Evolutionary conservation across 2,797 vertebrate species (phyloP).

Genomic region (Merluccius polli): DNA sequence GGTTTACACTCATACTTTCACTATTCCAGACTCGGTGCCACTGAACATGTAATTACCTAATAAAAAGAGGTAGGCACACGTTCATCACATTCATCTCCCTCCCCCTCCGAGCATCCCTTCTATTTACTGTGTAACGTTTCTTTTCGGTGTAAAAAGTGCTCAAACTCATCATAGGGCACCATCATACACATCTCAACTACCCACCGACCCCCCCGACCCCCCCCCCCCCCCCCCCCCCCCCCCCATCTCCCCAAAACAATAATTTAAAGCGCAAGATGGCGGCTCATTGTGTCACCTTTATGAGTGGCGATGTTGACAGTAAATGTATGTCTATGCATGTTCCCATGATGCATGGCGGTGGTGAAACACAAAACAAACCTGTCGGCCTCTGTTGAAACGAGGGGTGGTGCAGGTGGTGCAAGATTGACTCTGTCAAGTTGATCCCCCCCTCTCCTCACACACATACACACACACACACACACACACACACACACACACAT

Average conservation of each 20-base stretch:
- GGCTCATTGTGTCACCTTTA: constrained; percentile 32
- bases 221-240: neutral
- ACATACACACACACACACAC: neutral
- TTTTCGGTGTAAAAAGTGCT: neutral
- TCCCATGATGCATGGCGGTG: constrained; percentile 35
- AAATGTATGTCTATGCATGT: constrained; percentile 32
- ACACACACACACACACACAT: neutral
- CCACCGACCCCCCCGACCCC: too few relatives aligned
- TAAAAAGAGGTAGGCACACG: neutral
- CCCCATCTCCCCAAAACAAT: constrained; percentile 30
- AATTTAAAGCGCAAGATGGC: constrained; percentile 35
- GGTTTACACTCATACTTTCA: constrained; percentile 53
- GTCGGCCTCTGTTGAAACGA: constrained; percentile 33
- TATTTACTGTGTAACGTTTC: neutral
- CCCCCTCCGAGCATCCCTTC: neutral
- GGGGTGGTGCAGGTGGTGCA: constrained; percentile 29
- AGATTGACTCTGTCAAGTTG: constrained; percentile 2
- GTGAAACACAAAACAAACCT: constrained; percentile 23
- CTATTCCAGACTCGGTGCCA: constrained; percentile 51
- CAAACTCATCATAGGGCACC: constrained; percentile 9
- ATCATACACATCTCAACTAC: constrained; percentile 2
- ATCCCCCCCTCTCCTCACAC: neutral
- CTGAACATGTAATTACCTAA: constrained; percentile 52
- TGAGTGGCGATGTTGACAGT: constrained; percentile 42
- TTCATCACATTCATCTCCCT: neutral